Evolutionary conservation across 2,888 invertebrate species (phyloP).

Genomic region (Ornithoptera alexandrae): DNA sequence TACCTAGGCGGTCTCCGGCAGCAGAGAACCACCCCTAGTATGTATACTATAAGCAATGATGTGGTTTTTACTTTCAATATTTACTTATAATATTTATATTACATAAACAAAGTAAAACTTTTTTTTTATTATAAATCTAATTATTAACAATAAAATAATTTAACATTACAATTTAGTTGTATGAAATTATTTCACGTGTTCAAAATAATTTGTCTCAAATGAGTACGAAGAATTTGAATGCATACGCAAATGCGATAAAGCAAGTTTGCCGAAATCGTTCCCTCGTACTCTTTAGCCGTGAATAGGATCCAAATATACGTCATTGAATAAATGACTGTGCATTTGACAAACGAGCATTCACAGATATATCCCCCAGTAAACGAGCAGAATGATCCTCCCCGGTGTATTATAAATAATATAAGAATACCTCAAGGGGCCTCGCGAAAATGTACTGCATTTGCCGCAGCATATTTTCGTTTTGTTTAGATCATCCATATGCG

Average conservation of each 20-base stretch:
- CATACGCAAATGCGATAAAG: constrained; percentile 12
- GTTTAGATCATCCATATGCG: constrained; percentile 39
- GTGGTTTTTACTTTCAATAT: too few species aligned
- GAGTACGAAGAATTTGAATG: constrained; percentile 8
- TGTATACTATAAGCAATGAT: too few species aligned
- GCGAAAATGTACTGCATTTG: constrained; percentile 67
- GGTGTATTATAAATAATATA: constrained; percentile 75
- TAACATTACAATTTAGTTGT: too few species aligned
- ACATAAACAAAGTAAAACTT: too few species aligned
- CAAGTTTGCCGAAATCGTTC: constrained; percentile 17
- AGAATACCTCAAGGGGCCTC: constrained; percentile 62
- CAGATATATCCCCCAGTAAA: constrained; percentile 73
- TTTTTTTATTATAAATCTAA: too few species aligned
- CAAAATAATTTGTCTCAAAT: constrained; percentile 2
- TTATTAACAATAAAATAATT: not conserved
- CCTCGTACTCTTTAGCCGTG: constrained; percentile 38
- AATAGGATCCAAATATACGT: constrained; percentile 53
- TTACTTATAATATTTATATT: too few species aligned
- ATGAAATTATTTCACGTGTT: not conserved
- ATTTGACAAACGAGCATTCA: constrained; percentile 79
- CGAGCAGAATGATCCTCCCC: constrained; percentile 74
- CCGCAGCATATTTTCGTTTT: constrained; percentile 54
- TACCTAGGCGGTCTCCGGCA: too few species aligned
- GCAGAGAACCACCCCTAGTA: too few species aligned
- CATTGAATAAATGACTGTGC: constrained; percentile 77